A percentile compares a stretch with the other conserved stretches of the same genome.
phyloP scores from a whole-genome alignment of 2,888 invertebrate species.

The Liodrosophila aerea region DNA sequence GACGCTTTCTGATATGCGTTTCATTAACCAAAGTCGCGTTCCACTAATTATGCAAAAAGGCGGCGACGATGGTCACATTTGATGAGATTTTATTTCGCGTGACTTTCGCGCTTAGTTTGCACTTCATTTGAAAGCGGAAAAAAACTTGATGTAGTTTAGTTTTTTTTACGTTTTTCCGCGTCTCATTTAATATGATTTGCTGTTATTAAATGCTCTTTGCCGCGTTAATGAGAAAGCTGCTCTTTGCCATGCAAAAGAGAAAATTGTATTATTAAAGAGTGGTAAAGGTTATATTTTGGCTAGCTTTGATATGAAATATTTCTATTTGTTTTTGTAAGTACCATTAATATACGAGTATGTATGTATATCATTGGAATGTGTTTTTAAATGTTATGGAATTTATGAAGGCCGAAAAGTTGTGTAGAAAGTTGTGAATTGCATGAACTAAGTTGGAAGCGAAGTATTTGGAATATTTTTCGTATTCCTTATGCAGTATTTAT shows the following conservation, averaged over 20 bases:
- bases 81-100: constrained; percentile 26
- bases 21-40: neutral
- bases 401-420: no score
- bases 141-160: constrained; percentile 1
- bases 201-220: constrained; percentile 1
- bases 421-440: no score
- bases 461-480: constrained; percentile 1
- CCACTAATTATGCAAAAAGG: constrained; percentile 37
- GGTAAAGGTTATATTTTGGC: no score
- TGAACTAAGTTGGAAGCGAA: no score
- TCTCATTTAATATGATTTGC: constrained; percentile 13
- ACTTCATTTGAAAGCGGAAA: constrained; percentile 24
- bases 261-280: no score
- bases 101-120: constrained; percentile 31
- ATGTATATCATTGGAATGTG: no score
- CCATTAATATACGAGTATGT: no score
- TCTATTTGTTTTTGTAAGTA: no score
- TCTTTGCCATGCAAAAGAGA: no score
- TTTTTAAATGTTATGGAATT: no score
- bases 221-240: neutral
- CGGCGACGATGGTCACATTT: constrained; percentile 8
- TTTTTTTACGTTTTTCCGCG: neutral
- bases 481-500: constrained; percentile 7
- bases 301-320: no score
- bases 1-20: constrained; percentile 5